Conservation (phyloP, 2,797 vertebrate genomes). For the Fratercula arctica region DNA sequence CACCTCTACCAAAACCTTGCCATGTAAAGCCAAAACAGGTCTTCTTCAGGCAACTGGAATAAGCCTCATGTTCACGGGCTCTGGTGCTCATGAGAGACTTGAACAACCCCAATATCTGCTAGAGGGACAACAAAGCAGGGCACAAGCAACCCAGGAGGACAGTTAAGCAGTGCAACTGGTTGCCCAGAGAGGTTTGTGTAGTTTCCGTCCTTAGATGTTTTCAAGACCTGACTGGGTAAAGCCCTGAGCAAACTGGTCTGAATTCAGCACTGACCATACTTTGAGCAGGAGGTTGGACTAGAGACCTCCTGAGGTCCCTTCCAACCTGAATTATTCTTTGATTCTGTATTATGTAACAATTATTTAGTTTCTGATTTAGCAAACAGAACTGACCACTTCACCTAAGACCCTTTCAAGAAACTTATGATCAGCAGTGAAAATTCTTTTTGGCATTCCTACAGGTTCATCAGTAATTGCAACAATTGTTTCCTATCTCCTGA, state of each 20-base stretch:
- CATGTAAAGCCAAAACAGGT: neutral
- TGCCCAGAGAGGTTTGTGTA: neutral
- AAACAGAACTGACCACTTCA: neutral
- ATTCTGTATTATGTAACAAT: neutral
- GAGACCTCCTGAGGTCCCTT: neutral
- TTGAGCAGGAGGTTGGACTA: neutral
- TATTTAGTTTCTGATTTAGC: neutral
- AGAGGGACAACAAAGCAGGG: neutral
- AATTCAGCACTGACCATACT: neutral
- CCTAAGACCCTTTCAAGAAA: constrained; percentile 27
- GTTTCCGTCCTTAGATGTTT: neutral
- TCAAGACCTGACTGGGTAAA: neutral
- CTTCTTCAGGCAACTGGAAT: neutral
- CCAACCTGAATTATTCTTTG: neutral
- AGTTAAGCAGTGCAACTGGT: neutral
- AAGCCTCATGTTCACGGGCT: neutral
- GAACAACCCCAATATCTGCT: neutral
- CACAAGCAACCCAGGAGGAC: neutral
- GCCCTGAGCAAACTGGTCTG: neutral
- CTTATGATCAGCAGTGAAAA: constrained; percentile 64
- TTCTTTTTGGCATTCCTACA: constrained; percentile 28
- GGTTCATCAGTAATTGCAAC: neutral
- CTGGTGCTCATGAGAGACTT: neutral
- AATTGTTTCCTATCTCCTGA: constrained; percentile 13
- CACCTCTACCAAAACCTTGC: neutral